A percentile compares a stretch with the other conserved stretches of the same genome.
Evolutionary conservation across 2,888 invertebrate genomes (phyloP).

Genomic region (Conomelus anceps): DNA sequence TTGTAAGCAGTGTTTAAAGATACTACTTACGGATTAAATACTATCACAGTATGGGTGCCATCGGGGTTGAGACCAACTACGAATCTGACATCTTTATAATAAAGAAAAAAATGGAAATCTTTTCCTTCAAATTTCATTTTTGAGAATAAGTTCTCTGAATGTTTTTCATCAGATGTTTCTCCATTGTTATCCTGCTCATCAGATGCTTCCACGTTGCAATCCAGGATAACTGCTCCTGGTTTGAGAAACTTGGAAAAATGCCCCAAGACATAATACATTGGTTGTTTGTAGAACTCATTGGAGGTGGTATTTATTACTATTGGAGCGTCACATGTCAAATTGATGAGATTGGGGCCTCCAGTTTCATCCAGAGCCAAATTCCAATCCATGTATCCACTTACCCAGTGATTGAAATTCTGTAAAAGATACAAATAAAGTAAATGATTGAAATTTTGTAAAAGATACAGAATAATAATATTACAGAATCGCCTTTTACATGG

Average conservation of each 20-base stretch:
- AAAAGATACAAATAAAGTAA: constrained; percentile 10
- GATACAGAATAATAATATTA: no score
- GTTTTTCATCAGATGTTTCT: neutral
- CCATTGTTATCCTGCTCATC: neutral
- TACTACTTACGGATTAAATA: neutral
- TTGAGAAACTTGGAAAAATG: constrained; percentile 71
- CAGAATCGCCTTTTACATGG: no score
- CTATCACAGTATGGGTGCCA: neutral
- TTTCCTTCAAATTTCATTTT: neutral
- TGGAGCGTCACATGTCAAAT: constrained; percentile 73
- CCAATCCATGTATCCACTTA: constrained; percentile 86
- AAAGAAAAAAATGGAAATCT: neutral
- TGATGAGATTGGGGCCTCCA: constrained; percentile 76
- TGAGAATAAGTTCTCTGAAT: no score
- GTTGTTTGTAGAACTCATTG: constrained; percentile 81
- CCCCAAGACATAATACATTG: constrained; percentile 76
- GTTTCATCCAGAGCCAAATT: constrained; percentile 65
- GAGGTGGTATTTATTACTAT: constrained; percentile 55
- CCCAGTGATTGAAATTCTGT: constrained; percentile 66
- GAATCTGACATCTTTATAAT: neutral
- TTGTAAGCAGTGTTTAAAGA: no score
- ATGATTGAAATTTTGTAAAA: neutral
- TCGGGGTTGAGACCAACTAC: neutral
- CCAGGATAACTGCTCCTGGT: constrained; percentile 40
- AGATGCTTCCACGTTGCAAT: neutral